Conservation (phyloP, 2,113 vertebrate genomes). For the Dromas ardeola region DNA sequence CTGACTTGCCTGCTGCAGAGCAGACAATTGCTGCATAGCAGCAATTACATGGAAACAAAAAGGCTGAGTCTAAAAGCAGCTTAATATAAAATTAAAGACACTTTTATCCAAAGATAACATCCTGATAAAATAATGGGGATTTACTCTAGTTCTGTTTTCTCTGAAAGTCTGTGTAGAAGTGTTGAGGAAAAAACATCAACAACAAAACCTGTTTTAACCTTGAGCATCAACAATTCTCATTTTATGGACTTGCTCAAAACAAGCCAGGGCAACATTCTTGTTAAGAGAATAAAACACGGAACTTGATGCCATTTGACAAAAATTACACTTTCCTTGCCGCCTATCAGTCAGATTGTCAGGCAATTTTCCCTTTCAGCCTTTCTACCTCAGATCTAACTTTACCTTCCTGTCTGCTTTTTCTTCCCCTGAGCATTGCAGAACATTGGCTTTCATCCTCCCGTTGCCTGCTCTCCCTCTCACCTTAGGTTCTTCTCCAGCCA, state of each 20-base stretch:
- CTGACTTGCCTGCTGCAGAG: background rate
- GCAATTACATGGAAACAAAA: conserved; percentile 42
- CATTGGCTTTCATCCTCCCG: background rate
- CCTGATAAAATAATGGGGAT: background rate
- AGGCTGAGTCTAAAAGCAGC: conserved; percentile 15
- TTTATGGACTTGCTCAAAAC: background rate
- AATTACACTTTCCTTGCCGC: background rate
- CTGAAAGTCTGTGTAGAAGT: background rate
- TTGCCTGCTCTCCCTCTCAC: background rate
- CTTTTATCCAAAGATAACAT: background rate
- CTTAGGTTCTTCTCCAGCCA: background rate
- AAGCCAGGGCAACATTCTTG: background rate
- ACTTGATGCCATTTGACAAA: background rate
- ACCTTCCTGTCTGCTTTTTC: background rate
- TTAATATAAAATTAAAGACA: conserved; percentile 1
- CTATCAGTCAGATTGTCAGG: background rate
- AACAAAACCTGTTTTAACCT: background rate
- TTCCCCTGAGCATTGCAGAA: background rate
- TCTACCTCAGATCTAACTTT: accelerated
- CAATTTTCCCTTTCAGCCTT: background rate
- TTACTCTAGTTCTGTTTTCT: background rate
- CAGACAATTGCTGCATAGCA: conserved; percentile 3
- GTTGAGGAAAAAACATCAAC: background rate
- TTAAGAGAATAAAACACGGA: background rate
- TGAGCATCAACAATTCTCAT: background rate